These are phyloP conservation scores for Oscheius sp. DNA, from an alignment of 1,140 invertebrate species.

Conservation along the genomic window DNA sequence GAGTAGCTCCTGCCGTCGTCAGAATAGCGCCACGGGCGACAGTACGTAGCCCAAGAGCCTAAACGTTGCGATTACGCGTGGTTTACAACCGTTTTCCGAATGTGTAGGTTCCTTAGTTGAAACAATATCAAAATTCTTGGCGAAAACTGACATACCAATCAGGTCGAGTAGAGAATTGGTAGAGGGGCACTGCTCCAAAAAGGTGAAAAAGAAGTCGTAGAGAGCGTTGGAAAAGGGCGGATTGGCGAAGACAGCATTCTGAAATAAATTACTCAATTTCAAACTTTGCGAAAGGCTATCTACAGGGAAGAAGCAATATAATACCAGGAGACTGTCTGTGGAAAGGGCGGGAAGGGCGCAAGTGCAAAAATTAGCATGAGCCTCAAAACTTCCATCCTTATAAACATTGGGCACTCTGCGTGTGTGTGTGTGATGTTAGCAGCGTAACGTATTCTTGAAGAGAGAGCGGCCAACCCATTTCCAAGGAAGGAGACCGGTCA, in stretches of 20 bases:
- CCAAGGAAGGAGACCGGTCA: too few species aligned
- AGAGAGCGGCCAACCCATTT: too few species aligned
- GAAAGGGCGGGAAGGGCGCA: too few species aligned
- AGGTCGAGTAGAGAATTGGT: neutral
- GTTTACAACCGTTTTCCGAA: neutral
- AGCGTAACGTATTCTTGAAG: too few species aligned
- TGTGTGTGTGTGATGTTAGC: too few species aligned
- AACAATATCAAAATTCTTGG: neutral
- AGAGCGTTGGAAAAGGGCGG: neutral
- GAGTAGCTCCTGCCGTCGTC: too few species aligned
- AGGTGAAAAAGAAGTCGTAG: neutral
- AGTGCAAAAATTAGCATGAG: too few species aligned
- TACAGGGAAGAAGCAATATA: too few species aligned
- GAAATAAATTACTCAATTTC: neutral
- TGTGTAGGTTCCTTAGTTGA: neutral
- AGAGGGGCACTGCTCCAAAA: neutral
- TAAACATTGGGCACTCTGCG: too few species aligned
- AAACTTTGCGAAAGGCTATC: neutral
- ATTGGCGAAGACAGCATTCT: neutral
- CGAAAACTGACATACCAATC: neutral
- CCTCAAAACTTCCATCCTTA: too few species aligned
- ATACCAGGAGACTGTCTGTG: too few species aligned
- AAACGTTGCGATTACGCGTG: neutral
- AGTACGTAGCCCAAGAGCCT: constrained; percentile 21
- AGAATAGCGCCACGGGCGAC: constrained; percentile 22